Percentiles rank a stretch among this genome's conserved stretches.
Conservation (phyloP, 2,797 vertebrate genomes). For the Lutjanus argentimaculatus region DNA sequence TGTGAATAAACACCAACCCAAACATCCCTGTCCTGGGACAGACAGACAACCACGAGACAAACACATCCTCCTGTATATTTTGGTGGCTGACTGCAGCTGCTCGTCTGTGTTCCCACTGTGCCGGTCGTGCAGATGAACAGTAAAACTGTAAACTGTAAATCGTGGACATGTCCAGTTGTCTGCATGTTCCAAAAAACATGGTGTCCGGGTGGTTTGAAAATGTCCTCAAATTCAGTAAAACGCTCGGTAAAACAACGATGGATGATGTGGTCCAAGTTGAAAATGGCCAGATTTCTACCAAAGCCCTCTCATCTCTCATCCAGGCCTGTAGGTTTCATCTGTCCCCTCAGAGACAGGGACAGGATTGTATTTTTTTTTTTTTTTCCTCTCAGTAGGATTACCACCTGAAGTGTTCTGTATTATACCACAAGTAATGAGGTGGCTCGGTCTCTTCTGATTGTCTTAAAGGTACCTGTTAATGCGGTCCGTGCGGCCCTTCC, state of each 20-base stretch:
- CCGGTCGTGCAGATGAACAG: background rate
- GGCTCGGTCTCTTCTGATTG: background rate
- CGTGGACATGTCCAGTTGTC: background rate
- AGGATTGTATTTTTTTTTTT: no score
- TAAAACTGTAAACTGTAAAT: background rate
- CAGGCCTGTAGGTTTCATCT: background rate
- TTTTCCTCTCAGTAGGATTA: background rate
- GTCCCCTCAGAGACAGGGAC: background rate
- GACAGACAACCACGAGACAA: background rate
- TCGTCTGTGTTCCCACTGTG: background rate
- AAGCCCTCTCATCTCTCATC: background rate
- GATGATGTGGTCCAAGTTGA: conserved; percentile 6
- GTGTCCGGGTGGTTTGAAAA: background rate
- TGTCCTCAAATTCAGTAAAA: background rate
- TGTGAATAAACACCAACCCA: background rate
- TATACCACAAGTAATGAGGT: background rate
- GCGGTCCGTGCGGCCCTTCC: conserved; percentile 1
- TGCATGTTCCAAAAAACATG: background rate
- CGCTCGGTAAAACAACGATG: background rate
- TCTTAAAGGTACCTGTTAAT: conserved; percentile 32
- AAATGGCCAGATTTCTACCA: background rate
- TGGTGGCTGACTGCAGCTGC: background rate
- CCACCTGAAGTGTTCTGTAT: background rate
- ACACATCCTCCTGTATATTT: background rate
- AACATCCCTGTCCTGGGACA: no score